Evolutionary conservation across 23 tunicate genomes (phyloP).

Genomic region (Trididemnum miniatum): DNA sequence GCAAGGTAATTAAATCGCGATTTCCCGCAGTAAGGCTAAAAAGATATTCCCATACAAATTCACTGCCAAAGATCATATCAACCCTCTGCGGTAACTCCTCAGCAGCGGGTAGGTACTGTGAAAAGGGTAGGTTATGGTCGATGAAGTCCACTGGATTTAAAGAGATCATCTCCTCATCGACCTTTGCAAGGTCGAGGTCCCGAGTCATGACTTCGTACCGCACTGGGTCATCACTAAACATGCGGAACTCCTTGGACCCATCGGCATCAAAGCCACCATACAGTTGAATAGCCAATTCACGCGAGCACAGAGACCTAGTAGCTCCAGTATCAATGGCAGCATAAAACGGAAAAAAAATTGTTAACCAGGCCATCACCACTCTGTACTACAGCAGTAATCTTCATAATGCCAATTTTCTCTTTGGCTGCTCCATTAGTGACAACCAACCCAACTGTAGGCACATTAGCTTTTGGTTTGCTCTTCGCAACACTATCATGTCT

Average conservation of each 20-base stretch:
- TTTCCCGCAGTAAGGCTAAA: neutral
- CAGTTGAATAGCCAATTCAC: neutral
- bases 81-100: neutral
- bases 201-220: neutral
- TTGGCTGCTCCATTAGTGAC: neutral
- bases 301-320: neutral
- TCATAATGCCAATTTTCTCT: neutral
- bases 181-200: neutral
- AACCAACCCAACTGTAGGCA: neutral
- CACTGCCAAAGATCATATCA: conserved; percentile 1
- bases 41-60: conserved; percentile 1
- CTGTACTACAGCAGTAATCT: neutral
- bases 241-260: neutral
- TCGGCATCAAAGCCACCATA: neutral
- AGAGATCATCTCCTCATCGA: neutral
- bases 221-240: neutral
- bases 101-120: neutral
- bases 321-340: conserved; percentile 26
- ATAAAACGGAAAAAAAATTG: neutral
- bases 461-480: neutral
- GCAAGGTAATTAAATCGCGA: neutral
- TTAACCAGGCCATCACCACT: neutral
- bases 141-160: neutral
- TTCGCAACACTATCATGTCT: neutral
- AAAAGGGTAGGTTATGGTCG: conserved; percentile 5